Evolutionary conservation across 30 jellyfish, hydroid and myxozoan genomes (phyloP).

Genomic region (Aurelia aurita): DNA sequence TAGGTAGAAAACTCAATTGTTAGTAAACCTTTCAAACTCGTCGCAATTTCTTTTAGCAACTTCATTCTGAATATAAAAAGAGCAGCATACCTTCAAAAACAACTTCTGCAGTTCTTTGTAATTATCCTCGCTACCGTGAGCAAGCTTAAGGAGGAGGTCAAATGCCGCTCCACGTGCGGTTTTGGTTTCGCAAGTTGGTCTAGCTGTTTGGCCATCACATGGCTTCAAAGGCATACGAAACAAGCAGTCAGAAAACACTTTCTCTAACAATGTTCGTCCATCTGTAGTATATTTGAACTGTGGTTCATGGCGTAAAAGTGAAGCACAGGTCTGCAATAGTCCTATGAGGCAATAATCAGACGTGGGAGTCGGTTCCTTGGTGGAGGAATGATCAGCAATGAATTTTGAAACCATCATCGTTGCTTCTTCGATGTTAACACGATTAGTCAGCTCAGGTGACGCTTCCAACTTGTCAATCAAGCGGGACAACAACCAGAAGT

Average conservation of each 20-base stretch:
- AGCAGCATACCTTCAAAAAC: constrained; percentile 33
- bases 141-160: constrained; percentile 89
- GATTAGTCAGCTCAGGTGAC: constrained; percentile 22
- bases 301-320: constrained; percentile 91
- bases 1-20: no score
- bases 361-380: constrained; percentile 43
- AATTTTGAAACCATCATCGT: constrained; percentile 68
- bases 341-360: constrained; percentile 95
- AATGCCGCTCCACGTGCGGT: constrained; percentile 94
- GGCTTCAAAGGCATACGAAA: constrained; percentile 73
- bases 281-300: constrained; percentile 62
- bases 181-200: constrained; percentile 90
- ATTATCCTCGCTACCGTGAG: constrained; percentile 73
- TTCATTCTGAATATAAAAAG: no score
- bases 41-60: no score
- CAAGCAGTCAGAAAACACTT: constrained; percentile 77
- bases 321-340: constrained; percentile 90
- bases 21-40: no score
- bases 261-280: constrained; percentile 73
- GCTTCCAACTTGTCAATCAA: constrained; percentile 76
- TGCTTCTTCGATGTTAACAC: constrained; percentile 72
- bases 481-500: constrained; percentile 94
- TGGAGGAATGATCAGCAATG: constrained; percentile 50
- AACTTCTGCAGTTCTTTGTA: constrained; percentile 80
- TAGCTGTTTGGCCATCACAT: constrained; percentile 36